These are phyloP conservation scores for Erethizon dorsatum DNA, from an alignment of 2,797 vertebrate genomes.

Conservation along the genomic window DNA sequence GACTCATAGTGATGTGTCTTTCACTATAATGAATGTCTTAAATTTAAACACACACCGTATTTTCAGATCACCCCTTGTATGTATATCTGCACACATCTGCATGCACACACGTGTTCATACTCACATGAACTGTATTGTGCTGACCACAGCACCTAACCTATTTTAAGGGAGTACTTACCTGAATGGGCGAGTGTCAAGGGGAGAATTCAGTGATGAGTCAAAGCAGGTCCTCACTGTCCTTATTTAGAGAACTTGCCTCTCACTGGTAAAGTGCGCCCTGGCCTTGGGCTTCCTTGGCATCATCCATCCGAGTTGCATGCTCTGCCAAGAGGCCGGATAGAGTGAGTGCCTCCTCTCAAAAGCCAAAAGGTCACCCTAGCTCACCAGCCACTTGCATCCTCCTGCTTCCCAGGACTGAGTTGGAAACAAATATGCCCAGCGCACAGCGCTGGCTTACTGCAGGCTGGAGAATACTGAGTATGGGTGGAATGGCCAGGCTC, in stretches of 20 bases:
- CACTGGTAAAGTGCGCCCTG: rapidly evolving
- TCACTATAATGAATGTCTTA: background rate
- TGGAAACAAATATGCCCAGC: too few relatives aligned
- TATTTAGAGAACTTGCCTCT: background rate
- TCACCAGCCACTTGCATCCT: background rate
- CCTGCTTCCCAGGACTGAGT: too few relatives aligned
- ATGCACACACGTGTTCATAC: rapidly evolving
- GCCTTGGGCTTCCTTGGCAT: background rate
- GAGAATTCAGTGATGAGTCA: rapidly evolving
- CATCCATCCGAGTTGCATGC: rapidly evolving
- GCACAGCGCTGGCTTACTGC: background rate
- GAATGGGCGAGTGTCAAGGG: background rate
- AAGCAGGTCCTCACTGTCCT: too few relatives aligned
- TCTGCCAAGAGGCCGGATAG: background rate
- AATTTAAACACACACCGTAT: too few relatives aligned
- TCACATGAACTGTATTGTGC: rapidly evolving
- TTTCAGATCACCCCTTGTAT: background rate
- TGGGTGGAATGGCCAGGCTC: too few relatives aligned
- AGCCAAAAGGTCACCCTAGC: rapidly evolving
- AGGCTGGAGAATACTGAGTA: background rate
- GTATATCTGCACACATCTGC: too few relatives aligned
- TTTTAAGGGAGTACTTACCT: background rate
- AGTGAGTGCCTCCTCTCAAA: background rate
- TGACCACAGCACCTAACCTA: too few relatives aligned
- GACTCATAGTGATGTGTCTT: background rate